Evolutionary conservation across 2,888 invertebrate genomes (phyloP), one percentile per base, ranked within the genome.

Genomic region (Agonum fuliginosum): DNA sequence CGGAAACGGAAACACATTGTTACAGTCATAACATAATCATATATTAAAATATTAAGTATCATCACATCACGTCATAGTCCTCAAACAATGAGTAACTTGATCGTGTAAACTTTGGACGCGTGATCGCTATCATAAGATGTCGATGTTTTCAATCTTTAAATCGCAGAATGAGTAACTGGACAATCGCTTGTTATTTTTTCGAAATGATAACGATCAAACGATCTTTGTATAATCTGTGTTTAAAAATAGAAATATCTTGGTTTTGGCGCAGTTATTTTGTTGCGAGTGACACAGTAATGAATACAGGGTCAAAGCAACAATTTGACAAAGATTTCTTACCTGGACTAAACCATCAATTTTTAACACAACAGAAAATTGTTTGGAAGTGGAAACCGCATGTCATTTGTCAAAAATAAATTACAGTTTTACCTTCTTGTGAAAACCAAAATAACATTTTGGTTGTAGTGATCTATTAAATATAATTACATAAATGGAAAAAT

Each of bases 1-100:
- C 73, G 73, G 73, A 73, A 73, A 73, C 73, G 73, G 73, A 73
- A 73, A 73, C 41, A 73, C 58, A 73, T 73, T 73, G 73, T 58
- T 73, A 58, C 73, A 41, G 41, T 54, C 58, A 58, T 73, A 73
- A 58, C 58, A 73, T 73, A 54, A 73, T 48, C 51, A 72, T 73
- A 54, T 41, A 73, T 73, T 34, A 73, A 58, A 51, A 54, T 54
- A 54, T 73, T 54, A 73, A 58, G 58, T 58, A 58, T 70, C 48
- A 70, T 70, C 30, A 70, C 48, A 62, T 30, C 58, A 62, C 58
- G 58, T 62, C 58, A 62, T 48, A 65, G 34, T 5, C 46, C 27
- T 70, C n/a, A 46, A 27, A 62, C 58, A 62, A 70, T 69, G 43
- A 70, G 70, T 70, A 24, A 70, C 30, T 70, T 70, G 70, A 70